Base-by-base conservation (phyloP, 2,888 invertebrate species). In the Rhynchonema sp. region DNA sequence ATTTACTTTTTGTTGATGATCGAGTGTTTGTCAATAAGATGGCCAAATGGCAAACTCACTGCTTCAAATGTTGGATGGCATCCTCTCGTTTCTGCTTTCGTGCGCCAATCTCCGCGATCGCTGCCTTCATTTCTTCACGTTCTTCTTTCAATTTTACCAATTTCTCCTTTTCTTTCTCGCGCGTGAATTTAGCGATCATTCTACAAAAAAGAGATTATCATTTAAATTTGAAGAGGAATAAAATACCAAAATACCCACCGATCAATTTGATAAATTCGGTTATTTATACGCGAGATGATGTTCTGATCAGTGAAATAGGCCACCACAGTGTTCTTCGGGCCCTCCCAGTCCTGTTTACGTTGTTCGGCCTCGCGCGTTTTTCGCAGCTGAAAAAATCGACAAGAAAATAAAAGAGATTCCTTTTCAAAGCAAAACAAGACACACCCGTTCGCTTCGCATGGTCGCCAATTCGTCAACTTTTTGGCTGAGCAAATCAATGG, bases 241-340 rank as follows among this genome's bases (percentile, higher is more conserved):
- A 13, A 38, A 38, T 38, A 52, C 52, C 3, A 54, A 25, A 20
- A 20, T 23, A 57, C 59, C 2, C 23, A 60, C 74, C 72, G 66
- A 63, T 74, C 70, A 65, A 69, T 70, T 74, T 88, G 87, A 64
- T 81, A 80, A 30, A 84, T 72, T 67, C 81, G 79, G 75, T 87
- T 86, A 67, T 83, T 82, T 1, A 81, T 80, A 58, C 80, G 77
- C 1, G 81, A 79, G 1, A 84, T 77, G 1, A 79, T 79, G 73
- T 98, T 98, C 71, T 90, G 87, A 26, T 82, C 73, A 64, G 82
- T 82, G 66, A 96, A 78, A 84, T 9, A 88, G 83, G 72, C 71
- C 2, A 78, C 65, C 6, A 75, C 75, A 60, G 74, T 74, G 63
- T 76, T 71, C 64, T 71, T 74, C 1, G 72, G 69, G 2, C 70